Evolutionary conservation across 2,888 invertebrate species (phyloP).

Genomic region (Volucella inanis): DNA sequence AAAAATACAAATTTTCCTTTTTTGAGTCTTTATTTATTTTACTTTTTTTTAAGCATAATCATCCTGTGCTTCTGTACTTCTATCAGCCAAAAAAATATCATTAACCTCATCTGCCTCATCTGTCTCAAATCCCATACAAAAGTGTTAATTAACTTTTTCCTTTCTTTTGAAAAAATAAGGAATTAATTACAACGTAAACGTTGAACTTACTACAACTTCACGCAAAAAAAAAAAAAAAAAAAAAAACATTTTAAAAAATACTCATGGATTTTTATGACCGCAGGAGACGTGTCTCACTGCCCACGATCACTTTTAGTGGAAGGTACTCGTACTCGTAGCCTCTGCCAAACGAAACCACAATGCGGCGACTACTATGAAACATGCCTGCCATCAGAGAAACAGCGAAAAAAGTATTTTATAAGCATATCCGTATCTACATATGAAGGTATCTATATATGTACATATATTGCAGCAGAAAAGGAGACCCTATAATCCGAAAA

Average conservation of each 20-base stretch:
- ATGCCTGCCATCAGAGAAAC: constrained; percentile 38
- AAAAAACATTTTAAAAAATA: constrained; percentile 33
- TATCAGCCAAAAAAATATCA: too few relatives aligned
- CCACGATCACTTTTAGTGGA: constrained; percentile 56
- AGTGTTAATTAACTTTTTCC: too few relatives aligned
- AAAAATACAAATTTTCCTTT: too few relatives aligned
- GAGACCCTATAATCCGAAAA: constrained; percentile 44
- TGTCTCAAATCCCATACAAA: too few relatives aligned
- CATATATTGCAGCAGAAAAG: not conserved
- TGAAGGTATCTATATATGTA: not conserved
- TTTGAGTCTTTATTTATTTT: too few relatives aligned
- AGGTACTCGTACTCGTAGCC: constrained; percentile 2
- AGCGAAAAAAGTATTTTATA: constrained; percentile 7
- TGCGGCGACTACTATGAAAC: constrained; percentile 57
- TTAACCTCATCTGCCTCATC: too few relatives aligned
- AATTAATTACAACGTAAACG: too few relatives aligned
- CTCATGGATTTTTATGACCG: constrained; percentile 57
- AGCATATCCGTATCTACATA: too few relatives aligned
- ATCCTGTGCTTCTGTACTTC: too few relatives aligned
- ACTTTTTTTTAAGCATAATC: too few relatives aligned
- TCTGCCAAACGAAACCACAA: constrained; percentile 41
- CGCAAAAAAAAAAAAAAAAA: constrained; percentile 8
- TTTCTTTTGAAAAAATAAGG: too few relatives aligned
- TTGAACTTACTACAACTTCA: constrained; percentile 1
- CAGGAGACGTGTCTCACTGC: constrained; percentile 59